Evolutionary conservation across 2,888 invertebrate genomes (phyloP).

Genomic region (Camponotus fellah): DNA sequence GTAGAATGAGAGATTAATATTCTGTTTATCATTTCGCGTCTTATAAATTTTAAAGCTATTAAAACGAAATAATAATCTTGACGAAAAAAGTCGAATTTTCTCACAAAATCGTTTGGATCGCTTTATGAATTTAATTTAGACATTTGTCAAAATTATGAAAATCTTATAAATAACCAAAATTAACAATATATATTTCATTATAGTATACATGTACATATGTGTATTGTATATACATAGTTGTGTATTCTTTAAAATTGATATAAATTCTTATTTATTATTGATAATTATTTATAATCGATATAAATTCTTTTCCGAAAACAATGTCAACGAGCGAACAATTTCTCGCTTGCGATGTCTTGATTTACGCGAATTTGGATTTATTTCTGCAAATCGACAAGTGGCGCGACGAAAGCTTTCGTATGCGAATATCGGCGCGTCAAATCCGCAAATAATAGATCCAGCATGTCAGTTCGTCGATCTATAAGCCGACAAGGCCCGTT

Average conservation of each 20-base stretch:
- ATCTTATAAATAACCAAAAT: not conserved
- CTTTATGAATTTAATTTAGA: not conserved
- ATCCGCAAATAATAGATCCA: conserved; percentile 48
- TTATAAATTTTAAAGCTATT: not conserved
- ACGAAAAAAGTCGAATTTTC: not conserved
- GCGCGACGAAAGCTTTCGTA: not conserved
- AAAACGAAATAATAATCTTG: not conserved
- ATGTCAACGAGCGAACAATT: not conserved
- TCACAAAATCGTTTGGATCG: not conserved
- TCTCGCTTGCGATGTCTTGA: conserved; percentile 8
- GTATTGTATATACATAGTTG: not conserved
- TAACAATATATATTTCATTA: not conserved
- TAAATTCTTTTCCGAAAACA: not conserved
- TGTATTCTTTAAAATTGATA: not conserved
- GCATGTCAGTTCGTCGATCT: conserved; percentile 5
- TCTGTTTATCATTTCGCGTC: not conserved
- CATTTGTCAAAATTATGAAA: not conserved
- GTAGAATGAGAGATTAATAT: not conserved
- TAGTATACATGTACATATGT: not conserved
- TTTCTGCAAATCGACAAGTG: conserved; percentile 4
- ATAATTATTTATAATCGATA: not conserved
- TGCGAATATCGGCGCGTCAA: conserved; percentile 29
- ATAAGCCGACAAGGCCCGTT: conserved; percentile 38
- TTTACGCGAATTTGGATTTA: conserved; percentile 33
- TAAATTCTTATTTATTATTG: not conserved